phyloP scores from a whole-genome alignment of 2,888 invertebrate species.

The Trisateles emortualis region DNA sequence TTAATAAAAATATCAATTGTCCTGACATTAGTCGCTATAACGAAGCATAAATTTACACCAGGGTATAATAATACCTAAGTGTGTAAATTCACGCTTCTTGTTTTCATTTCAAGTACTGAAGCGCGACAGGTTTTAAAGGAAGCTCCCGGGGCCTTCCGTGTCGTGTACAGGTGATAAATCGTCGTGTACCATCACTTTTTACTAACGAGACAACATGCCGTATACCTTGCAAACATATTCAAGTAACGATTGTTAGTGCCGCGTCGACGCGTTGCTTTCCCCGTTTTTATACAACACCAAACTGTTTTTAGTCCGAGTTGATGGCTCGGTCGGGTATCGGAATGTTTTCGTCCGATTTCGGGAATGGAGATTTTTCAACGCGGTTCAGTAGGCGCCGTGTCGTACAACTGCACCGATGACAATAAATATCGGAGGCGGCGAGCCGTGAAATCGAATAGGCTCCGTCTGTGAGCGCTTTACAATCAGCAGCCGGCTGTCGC shows the following conservation, averaged over 20 bases:
- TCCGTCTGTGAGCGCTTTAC: constrained; percentile 86
- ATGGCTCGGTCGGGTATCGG: constrained; percentile 64
- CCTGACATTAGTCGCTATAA: too few species aligned
- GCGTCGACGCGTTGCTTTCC: constrained; percentile 46
- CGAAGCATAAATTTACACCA: too few species aligned
- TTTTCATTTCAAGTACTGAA: constrained; percentile 65
- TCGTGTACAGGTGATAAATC: constrained; percentile 83
- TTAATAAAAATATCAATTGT: too few species aligned
- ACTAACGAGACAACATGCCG: constrained; percentile 85
- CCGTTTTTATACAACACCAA: constrained; percentile 49
- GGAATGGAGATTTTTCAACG: constrained; percentile 83
- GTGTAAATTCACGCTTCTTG: constrained; percentile 55
- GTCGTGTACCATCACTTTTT: constrained; percentile 78
- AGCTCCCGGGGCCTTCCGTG: constrained; percentile 64
- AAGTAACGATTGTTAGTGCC: constrained; percentile 72
- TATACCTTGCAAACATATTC: constrained; percentile 73
- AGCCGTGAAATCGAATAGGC: constrained; percentile 87
- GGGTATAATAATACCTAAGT: constrained; percentile 14
- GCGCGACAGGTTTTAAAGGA: constrained; percentile 68
- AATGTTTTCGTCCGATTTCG: constrained; percentile 81
- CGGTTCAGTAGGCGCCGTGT: constrained; percentile 85
- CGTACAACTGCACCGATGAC: constrained; percentile 86
- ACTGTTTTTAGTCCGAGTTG: constrained; percentile 61
- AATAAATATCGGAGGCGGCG: constrained; percentile 85
- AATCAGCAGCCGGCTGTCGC: constrained; percentile 84